phyloP scores from a whole-genome alignment of 2,888 invertebrate species.

The Eumacrocentrus americanus region DNA sequence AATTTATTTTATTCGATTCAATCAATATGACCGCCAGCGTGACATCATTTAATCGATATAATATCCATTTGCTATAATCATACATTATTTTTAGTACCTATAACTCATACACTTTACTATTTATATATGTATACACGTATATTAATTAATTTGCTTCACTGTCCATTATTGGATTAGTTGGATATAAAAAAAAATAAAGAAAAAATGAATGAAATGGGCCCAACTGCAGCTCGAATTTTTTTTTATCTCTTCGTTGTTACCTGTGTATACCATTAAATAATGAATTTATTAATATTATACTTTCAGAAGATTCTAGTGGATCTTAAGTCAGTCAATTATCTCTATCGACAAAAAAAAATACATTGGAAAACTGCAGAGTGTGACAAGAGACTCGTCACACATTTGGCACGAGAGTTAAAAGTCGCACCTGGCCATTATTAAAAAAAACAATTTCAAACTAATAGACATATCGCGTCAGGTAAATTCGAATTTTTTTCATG shows the following conservation, averaged over 20 bases:
- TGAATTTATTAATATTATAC: too few relatives aligned
- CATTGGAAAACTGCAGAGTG: not conserved
- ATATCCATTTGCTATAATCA: constrained; percentile 19
- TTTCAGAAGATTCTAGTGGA: not conserved
- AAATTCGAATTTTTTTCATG: constrained; percentile 8
- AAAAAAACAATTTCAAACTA: not conserved
- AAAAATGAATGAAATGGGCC: not conserved
- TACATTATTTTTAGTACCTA: constrained; percentile 24
- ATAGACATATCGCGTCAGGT: too few relatives aligned
- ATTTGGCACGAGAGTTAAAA: constrained; percentile 14
- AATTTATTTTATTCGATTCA: constrained; percentile 26
- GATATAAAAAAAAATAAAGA: too few relatives aligned
- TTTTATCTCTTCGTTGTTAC: not conserved
- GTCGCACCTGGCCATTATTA: not conserved
- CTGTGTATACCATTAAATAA: not conserved
- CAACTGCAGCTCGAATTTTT: not conserved
- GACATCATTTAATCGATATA: constrained; percentile 23
- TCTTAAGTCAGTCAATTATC: constrained; percentile 10
- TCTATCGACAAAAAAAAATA: constrained; percentile 5
- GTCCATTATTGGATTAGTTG: not conserved
- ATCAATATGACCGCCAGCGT: constrained; percentile 29
- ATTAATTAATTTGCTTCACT: constrained; percentile 23
- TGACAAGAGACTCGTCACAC: not conserved
- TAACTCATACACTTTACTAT: constrained; percentile 24
- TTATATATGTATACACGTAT: constrained; percentile 30